Evolutionary conservation across 2,888 invertebrate species (phyloP).

Genomic region (Rhagonycha fulva): DNA sequence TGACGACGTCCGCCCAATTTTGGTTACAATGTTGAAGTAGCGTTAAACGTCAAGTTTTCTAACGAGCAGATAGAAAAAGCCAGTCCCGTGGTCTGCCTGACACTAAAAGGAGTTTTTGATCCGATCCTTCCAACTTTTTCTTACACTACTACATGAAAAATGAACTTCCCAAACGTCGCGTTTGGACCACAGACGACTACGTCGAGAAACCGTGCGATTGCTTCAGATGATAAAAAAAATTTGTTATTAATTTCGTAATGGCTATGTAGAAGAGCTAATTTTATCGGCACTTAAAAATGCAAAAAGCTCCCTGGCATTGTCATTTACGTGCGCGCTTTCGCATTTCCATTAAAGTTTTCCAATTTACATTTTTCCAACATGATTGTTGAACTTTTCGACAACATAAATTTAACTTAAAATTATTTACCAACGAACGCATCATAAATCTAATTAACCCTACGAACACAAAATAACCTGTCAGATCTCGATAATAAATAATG

Average conservation of each 20-base stretch:
- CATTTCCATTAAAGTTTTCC: constrained; percentile 4
- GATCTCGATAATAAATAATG: constrained; percentile 46
- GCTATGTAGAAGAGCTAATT: not conserved
- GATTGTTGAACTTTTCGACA: not conserved
- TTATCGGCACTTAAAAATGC: not conserved
- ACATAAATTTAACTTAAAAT: constrained; percentile 26
- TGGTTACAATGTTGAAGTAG: not conserved
- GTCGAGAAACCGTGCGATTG: not conserved
- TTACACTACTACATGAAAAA: too few species aligned
- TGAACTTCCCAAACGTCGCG: too few species aligned
- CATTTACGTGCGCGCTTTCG: not conserved
- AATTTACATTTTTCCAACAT: not conserved
- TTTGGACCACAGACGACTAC: too few species aligned
- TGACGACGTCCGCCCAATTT: not conserved
- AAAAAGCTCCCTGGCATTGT: not conserved
- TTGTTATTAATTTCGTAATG: not conserved
- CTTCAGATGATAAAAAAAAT: not conserved
- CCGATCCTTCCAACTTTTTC: too few species aligned
- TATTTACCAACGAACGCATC: constrained; percentile 46
- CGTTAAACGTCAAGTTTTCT: not conserved
- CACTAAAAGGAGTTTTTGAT: not conserved
- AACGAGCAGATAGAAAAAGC: not conserved
- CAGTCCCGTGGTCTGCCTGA: not conserved
- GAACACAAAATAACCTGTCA: constrained; percentile 52
- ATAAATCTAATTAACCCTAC: constrained; percentile 54